Base-by-base conservation (phyloP, 2,888 invertebrate species). In the Erynnis tages region DNA sequence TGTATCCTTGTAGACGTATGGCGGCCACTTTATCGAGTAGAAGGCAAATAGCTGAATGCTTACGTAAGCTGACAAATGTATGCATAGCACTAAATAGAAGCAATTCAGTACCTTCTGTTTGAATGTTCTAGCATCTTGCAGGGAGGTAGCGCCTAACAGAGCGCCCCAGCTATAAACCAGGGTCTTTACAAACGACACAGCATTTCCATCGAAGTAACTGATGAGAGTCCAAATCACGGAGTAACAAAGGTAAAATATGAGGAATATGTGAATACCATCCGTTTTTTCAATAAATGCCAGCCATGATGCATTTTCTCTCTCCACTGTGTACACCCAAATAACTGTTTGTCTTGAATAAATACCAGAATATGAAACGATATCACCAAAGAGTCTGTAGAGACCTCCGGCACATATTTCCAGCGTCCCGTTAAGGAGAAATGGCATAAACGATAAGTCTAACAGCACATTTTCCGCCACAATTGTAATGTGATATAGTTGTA, bases 361-460 rank as follows among this genome's bases (percentile, higher is more conserved):
- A 0, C 86, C 86, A 1, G 85, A 83, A 55, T 86, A 88, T 2
- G 67, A 71, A 0, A 87, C 76, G 0, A 54, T 1, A n/a, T 80
- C 69, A 4, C 79, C 82, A 29, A 73, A 84, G 2, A 77, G 57
- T 53, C 78, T 70, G 23, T 80, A 83, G 0, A 80, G 57, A 0
- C 86, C 87, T 0, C 88, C 86, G 5, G 79, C 82, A 41, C 76
- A 76, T 0, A 66, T 60, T 30, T 88, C 83, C 1, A 87, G 57
- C 23, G 71, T 80, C 2, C 76, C 80, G 55, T 87, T 82, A 1
- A 62, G 4, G 1, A 88, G 3, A n/a, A 69, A 71, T 0, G 65
- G 34, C 16, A 83, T 6, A 56, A 71, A 81, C 0, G 69, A 61
- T 0, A 0, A 14, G n/a, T 70, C 49, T 1, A 49, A 14, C 11